Percentiles rank a stretch among this genome's conserved stretches.
phyloP scores from a whole-genome alignment of 2,888 invertebrate genomes.

The Ophonus ardosiacus region DNA sequence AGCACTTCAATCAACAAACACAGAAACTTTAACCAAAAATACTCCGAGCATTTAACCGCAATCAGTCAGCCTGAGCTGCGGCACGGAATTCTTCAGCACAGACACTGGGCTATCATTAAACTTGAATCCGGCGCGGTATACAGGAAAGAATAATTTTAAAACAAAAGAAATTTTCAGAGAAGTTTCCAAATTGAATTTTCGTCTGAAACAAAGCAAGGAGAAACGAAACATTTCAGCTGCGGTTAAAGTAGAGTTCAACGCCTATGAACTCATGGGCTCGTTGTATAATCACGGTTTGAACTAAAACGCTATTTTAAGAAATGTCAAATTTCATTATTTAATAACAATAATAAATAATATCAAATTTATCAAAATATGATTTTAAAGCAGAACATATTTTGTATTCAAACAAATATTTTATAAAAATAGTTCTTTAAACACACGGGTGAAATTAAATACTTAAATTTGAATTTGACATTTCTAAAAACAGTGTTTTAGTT shows the following conservation, averaged over 20 bases:
- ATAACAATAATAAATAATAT: too few relatives aligned
- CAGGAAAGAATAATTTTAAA: slow-evolving; percentile 52
- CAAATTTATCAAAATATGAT: too few relatives aligned
- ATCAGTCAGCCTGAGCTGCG: slow-evolving; percentile 21
- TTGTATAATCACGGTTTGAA: too few relatives aligned
- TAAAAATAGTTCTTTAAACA: too few relatives aligned
- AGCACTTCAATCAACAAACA: slow-evolving; percentile 43
- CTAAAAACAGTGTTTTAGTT: too few relatives aligned
- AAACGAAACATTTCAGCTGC: slow-evolving; percentile 43
- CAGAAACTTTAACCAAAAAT: slow-evolving; percentile 43
- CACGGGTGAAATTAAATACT: too few relatives aligned
- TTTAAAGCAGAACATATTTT: too few relatives aligned
- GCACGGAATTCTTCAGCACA: not conserved
- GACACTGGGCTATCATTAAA: slow-evolving; percentile 41
- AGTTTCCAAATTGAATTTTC: slow-evolving; percentile 56
- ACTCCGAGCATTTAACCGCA: slow-evolving; percentile 30
- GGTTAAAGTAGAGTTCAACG: slow-evolving; percentile 28
- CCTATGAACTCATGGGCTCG: not conserved
- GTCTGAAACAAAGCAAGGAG: not conserved
- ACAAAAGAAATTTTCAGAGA: slow-evolving; percentile 46
- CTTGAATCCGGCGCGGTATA: slow-evolving; percentile 41
- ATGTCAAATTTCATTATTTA: too few relatives aligned
- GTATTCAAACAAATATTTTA: too few relatives aligned
- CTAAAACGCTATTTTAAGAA: too few relatives aligned
- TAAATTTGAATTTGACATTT: too few relatives aligned